Evolutionary conservation across 2,113 vertebrate species (phyloP).

Genomic region (Delphinus delphis): DNA sequence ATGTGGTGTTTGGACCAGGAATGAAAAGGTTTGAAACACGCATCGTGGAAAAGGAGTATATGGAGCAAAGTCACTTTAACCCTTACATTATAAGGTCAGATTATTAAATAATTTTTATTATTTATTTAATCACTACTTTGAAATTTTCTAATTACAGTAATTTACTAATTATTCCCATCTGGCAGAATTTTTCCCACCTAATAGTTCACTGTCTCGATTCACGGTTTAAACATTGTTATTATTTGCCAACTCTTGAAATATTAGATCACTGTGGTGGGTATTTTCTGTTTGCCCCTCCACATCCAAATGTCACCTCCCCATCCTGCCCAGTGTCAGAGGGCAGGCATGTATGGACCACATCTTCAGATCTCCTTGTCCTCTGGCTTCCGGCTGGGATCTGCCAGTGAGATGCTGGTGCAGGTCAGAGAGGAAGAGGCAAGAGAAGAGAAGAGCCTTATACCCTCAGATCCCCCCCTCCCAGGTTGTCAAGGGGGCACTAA

Average conservation of each 20-base stretch:
- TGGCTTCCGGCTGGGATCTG: not conserved
- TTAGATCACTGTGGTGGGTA: not conserved
- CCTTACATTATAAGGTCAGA: not conserved
- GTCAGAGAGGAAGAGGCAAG: not conserved
- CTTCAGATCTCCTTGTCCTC: not conserved
- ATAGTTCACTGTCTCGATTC: not conserved
- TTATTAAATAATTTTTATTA: not conserved
- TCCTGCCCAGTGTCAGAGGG: not conserved
- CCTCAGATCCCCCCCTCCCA: not conserved
- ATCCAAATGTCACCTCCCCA: not conserved
- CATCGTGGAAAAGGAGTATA: not conserved
- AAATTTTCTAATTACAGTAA: not conserved
- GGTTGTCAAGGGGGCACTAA: not conserved
- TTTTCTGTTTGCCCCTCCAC: not conserved
- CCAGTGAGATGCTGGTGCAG: not conserved
- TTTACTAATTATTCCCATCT: not conserved
- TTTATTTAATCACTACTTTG: not conserved
- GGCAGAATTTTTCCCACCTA: not conserved
- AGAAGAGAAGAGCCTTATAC: not conserved
- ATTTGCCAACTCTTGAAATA: not conserved
- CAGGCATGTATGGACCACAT: not conserved
- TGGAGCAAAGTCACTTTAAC: not conserved
- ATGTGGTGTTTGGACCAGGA: not conserved
- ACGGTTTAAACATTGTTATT: not conserved
- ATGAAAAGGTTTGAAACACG: not conserved